Conservation (phyloP, 2,888 invertebrate genomes). For the Cyaniris semiargus region DNA sequence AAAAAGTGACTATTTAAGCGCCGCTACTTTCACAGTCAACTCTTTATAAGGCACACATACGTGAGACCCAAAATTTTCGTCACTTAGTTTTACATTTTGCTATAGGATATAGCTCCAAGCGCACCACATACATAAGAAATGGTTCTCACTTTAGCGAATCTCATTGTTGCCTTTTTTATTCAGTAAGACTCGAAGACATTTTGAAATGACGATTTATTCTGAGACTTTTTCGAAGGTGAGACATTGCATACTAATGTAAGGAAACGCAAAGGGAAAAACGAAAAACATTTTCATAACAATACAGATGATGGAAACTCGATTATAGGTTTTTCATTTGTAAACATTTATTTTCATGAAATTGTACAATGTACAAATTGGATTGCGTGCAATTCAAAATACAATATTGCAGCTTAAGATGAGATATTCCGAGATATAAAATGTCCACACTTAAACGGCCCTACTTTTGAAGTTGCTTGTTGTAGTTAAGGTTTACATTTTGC, state of each 20-base stretch:
- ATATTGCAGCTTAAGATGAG: background rate
- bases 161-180: background rate
- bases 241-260: constrained; percentile 10
- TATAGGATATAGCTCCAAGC: too few species aligned
- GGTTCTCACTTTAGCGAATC: too few species aligned
- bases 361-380: constrained; percentile 8
- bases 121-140: too few species aligned
- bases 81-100: too few species aligned
- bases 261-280: background rate
- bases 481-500: background rate
- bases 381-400: background rate
- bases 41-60: too few species aligned
- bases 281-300: constrained; percentile 1
- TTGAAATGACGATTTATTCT: background rate
- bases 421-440: background rate
- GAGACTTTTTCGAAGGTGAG: background rate
- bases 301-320: constrained; percentile 11
- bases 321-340: constrained; percentile 16
- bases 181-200: background rate
- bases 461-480: background rate
- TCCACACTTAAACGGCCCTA: background rate
- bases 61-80: too few species aligned
- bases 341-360: background rate
- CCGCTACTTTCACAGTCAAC: too few species aligned
- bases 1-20: too few species aligned